phyloP scores from a whole-genome alignment of 2,797 vertebrate genomes.

The Eupleurogrammus muticus region DNA sequence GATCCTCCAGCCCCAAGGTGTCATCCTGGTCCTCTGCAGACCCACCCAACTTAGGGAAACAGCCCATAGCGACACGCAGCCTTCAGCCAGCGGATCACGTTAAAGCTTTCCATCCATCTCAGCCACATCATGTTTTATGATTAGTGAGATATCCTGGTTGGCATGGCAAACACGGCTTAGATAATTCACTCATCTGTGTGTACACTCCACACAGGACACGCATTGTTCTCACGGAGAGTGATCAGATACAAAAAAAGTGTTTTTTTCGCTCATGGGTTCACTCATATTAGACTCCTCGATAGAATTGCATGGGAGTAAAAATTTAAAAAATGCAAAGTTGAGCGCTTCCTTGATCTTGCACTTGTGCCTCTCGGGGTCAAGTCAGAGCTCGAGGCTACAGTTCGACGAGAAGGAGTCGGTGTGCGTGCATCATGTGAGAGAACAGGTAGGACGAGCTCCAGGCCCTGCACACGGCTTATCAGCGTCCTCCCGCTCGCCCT shows the following conservation, averaged over 20 bases:
- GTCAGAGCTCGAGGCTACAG: conserved; percentile 54
- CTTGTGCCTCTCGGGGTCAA: conserved; percentile 47
- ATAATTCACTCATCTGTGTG: conserved; percentile 32
- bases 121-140: conserved; percentile 1
- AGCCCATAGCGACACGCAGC: conserved; percentile 55
- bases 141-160: conserved; percentile 40
- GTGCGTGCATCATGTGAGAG: conserved; percentile 48
- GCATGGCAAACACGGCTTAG: conserved; percentile 40
- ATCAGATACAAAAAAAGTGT: not conserved
- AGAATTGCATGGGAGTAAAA: not conserved
- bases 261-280: conserved; percentile 7
- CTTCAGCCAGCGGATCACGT: conserved; percentile 38
- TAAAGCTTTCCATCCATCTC: conserved; percentile 33
- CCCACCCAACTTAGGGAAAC: conserved; percentile 65
- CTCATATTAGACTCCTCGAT: conserved; percentile 7
- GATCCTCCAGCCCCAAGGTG: conserved; percentile 64
- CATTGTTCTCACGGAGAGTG: conserved; percentile 24
- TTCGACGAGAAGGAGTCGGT: conserved; percentile 39
- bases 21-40: conserved; percentile 58
- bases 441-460: conserved; percentile 71
- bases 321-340: conserved; percentile 30
- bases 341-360: conserved; percentile 35
- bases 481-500: conserved; percentile 31
- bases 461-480: conserved; percentile 50
- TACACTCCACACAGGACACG: conserved; percentile 15